Evolutionary conservation across 2,888 invertebrate species (phyloP).

Genomic region (Amiota communis): DNA sequence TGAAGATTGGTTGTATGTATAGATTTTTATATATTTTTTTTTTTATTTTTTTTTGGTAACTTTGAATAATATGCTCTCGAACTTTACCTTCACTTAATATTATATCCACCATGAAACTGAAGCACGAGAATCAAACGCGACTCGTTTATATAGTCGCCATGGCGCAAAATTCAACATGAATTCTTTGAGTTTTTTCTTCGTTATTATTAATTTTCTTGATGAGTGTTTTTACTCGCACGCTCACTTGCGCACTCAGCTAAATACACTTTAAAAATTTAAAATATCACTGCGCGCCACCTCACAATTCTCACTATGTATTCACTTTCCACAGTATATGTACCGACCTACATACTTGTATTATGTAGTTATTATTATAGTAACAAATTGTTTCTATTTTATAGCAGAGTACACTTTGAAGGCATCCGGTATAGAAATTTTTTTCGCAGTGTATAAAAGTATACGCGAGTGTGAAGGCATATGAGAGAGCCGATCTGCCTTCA

Average conservation of each 20-base stretch:
- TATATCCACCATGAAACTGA: constrained; percentile 72
- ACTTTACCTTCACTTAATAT: constrained; percentile 62
- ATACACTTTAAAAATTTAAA: not conserved
- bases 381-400: too few species aligned
- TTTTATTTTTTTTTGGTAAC: constrained; percentile 27
- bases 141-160: constrained; percentile 70
- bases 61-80: constrained; percentile 15
- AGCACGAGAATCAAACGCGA: constrained; percentile 69
- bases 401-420: too few species aligned
- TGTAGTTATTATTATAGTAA: too few species aligned
- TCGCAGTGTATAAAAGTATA: too few species aligned
- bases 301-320: too few species aligned
- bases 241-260: constrained; percentile 21
- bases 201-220: constrained; percentile 12
- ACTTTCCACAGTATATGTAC: too few species aligned
- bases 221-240: constrained; percentile 35
- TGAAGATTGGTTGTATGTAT: not conserved
- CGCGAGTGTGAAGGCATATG: too few species aligned
- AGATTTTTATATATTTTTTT: constrained; percentile 7
- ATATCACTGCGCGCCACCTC: too few species aligned
- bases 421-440: too few species aligned
- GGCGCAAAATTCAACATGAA: constrained; percentile 43
- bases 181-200: constrained; percentile 55
- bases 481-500: too few species aligned
- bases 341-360: too few species aligned